Conservation (phyloP, 2,113 vertebrate genomes). For the Dermatemys mawii region DNA sequence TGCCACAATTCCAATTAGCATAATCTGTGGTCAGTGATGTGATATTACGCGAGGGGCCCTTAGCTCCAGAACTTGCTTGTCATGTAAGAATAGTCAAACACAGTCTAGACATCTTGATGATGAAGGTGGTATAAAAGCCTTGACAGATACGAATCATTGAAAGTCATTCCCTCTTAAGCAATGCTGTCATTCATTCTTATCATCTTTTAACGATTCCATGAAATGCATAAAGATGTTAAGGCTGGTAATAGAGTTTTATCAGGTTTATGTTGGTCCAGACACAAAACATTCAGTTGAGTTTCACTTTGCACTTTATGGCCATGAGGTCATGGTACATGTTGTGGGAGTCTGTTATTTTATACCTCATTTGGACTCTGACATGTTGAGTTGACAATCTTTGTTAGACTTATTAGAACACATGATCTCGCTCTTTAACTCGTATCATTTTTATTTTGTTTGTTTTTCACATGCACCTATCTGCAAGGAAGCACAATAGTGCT, state of each 20-base stretch:
- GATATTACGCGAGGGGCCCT: fast-evolving
- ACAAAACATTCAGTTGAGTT: not conserved
- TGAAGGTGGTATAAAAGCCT: not conserved
- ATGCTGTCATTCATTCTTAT: fast-evolving
- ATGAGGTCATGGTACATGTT: fast-evolving
- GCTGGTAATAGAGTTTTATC: not conserved
- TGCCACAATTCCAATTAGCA: not conserved
- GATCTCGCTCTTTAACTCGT: fast-evolving
- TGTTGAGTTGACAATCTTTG: not conserved
- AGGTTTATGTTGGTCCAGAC: not conserved
- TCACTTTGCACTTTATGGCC: not conserved
- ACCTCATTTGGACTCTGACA: not conserved
- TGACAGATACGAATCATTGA: not conserved
- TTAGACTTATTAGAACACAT: not conserved
- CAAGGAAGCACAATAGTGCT: not conserved
- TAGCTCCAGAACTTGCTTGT: fast-evolving
- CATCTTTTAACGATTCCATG: fast-evolving
- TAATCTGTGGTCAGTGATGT: fast-evolving
- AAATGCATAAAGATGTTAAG: fast-evolving
- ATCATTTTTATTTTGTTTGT: not conserved
- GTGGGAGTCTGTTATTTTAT: not conserved
- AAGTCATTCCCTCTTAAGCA: fast-evolving
- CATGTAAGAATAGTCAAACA: not conserved
- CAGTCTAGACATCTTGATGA: not conserved
- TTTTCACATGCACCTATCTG: not conserved